phyloP scores from a whole-genome alignment of 2,888 invertebrate species.

The Leptarthrus brevirostris region DNA sequence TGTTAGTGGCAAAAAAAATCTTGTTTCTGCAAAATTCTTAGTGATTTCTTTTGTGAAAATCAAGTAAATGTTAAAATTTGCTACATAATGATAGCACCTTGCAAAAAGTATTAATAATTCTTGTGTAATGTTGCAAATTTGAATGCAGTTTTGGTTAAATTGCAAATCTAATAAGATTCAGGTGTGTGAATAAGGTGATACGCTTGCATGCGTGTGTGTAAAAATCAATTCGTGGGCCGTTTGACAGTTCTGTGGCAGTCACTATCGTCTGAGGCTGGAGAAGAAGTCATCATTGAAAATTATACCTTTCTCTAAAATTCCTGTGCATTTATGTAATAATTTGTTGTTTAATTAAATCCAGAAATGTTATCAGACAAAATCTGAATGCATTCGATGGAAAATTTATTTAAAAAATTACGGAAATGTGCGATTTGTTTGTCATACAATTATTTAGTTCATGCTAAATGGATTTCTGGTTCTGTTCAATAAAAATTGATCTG shows the following conservation, averaged over 20 bases:
- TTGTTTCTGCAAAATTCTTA: neutral
- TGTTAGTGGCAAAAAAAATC: neutral
- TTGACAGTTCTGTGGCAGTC: conserved; percentile 50
- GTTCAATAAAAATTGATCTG: neutral
- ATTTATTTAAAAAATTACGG: conserved; percentile 17
- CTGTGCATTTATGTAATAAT: conserved; percentile 6
- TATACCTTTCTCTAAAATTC: conserved; percentile 17
- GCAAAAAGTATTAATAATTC: no score
- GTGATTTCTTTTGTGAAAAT: neutral
- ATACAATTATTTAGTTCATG: no score
- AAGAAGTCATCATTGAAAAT: conserved; percentile 21
- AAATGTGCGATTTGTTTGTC: neutral
- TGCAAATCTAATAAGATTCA: conserved; percentile 18
- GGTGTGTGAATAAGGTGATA: conserved; percentile 4
- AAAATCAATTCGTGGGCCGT: conserved; percentile 53
- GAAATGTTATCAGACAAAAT: neutral
- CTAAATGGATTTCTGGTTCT: no score
- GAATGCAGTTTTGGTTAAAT: neutral
- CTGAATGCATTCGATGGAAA: conserved; percentile 14
- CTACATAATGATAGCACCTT: no score
- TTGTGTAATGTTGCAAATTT: neutral
- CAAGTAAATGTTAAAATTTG: no score
- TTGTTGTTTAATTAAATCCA: neutral
- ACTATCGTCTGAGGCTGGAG: conserved; percentile 17
- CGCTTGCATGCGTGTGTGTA: conserved; percentile 22